phyloP scores from a whole-genome alignment of 2,797 vertebrate genomes.

The Hippopotamyrus pictus region DNA sequence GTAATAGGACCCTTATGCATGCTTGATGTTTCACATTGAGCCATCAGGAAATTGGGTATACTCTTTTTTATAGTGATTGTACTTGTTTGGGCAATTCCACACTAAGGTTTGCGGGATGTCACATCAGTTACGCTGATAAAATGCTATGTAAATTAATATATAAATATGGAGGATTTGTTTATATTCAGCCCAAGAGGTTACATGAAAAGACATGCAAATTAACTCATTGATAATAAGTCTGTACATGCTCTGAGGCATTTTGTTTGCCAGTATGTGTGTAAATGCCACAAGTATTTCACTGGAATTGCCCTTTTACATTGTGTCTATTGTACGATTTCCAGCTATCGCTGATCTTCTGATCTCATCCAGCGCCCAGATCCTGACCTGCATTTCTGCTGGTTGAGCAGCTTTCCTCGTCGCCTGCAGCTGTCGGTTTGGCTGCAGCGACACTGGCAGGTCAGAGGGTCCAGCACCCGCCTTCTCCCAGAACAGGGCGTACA shows the following conservation, averaged over 20 bases:
- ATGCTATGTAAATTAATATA: not conserved
- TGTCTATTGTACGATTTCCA: not conserved
- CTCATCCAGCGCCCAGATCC: constrained; percentile 13
- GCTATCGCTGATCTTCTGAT: not conserved
- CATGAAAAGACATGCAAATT: not conserved
- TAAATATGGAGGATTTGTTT: not conserved
- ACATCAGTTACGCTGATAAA: not conserved
- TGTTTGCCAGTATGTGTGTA: not conserved
- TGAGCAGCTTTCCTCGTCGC: constrained; percentile 52
- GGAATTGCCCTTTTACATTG: not conserved
- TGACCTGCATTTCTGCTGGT: constrained; percentile 64
- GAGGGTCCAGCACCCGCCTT: constrained; percentile 56
- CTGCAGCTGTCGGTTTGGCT: constrained; percentile 55
- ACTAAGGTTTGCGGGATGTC: not conserved
- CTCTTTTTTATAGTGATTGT: not conserved
- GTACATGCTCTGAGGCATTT: not conserved
- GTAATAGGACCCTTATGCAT: not conserved
- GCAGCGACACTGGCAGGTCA: constrained; percentile 60
- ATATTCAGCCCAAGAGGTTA: not conserved
- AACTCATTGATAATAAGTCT: not conserved
- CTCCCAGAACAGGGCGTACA: constrained; percentile 58
- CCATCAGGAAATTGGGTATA: not conserved
- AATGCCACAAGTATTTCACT: not conserved
- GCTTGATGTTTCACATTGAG: not conserved
- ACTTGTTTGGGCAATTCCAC: not conserved